Base-by-base conservation (phyloP, 64 coral and sea anemone genomes). In the Pachyseris speciosa region DNA sequence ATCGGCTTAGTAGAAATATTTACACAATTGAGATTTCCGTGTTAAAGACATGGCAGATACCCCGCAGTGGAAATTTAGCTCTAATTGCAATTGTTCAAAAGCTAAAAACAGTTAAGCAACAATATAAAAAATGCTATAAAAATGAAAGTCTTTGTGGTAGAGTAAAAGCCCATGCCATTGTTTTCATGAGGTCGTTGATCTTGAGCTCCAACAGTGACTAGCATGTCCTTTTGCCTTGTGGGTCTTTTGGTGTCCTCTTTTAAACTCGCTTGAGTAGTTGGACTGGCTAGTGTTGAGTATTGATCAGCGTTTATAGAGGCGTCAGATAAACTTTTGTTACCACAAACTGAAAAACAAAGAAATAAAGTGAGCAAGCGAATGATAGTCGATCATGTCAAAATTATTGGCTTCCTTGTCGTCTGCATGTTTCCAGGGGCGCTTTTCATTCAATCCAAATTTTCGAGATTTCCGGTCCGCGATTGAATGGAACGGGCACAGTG, bases 301-400 rank as follows among this genome's bases (percentile, higher is more conserved):
- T 51, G 42, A 28, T 52, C 26, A n/a, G n/a, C n/a, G n/a, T n/a
- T n/a, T n/a, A n/a, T n/a, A n/a, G n/a, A n/a, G 43, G 11, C 45
- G 38, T 76, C 29, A 0, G 44, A 49, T 30, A 29, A 49, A 42
- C 45, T 51, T 47, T 76, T 76, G 13, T 27, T 76, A 1, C 43
- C 73, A 42, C 73, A 76, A 76, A 76, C 73, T 76, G 73, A 44
- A 76, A 76, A 50, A 50, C 24, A 50, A 76, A 51, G 13, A 50
- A 2, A 61, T 61, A 57, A 16, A n/a, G n/a, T n/a, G 22, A 26
- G 20, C 10, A 61, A 26, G 9, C 8, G 6, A n/a, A n/a, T n/a
- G n/a, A n/a, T n/a, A n/a, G n/a, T n/a, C n/a, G n/a, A n/a, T n/a
- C n/a, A n/a, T n/a, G n/a, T n/a, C n/a, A n/a, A n/a, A n/a, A n/a